These are phyloP conservation scores for Lepeophtheirus nordmannii DNA, from an alignment of 2,888 invertebrate species.

Conservation along the genomic window DNA sequence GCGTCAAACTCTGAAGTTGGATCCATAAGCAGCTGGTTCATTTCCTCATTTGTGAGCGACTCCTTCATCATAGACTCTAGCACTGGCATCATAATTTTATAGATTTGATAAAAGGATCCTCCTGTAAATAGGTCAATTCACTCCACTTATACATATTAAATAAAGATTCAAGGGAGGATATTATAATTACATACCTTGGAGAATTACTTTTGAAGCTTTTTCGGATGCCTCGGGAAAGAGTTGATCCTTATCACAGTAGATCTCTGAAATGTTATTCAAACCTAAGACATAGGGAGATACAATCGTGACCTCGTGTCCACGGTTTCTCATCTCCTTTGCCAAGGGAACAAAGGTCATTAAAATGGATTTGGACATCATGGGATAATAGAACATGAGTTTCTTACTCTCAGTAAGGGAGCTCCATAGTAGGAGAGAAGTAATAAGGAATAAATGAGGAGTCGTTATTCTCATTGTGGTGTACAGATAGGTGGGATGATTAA, in stretches of 20 bases:
- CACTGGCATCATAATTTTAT: not conserved
- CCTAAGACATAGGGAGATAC: not conserved
- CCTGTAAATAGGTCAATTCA: not conserved
- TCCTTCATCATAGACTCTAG: not conserved
- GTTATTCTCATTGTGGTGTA: no score
- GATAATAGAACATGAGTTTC: not conserved
- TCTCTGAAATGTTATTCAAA: not conserved
- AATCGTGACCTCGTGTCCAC: not conserved
- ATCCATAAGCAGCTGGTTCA: not conserved
- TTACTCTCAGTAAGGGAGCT: not conserved
- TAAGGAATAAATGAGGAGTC: not conserved
- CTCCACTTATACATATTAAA: not conserved
- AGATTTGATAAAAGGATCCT: not conserved
- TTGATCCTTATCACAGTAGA: not conserved
- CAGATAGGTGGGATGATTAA: no score
- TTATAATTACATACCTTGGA: not conserved
- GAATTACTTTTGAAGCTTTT: not conserved
- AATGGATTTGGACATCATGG: constrained; percentile 1
- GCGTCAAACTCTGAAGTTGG: not conserved
- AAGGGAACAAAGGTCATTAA: not conserved
- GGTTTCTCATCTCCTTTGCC: not conserved
- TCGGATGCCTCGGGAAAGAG: not conserved
- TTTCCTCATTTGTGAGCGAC: not conserved
- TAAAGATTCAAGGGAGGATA: not conserved
- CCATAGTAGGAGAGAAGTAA: not conserved